A percentile compares a stretch with the other conserved stretches of the same genome.
Evolutionary conservation across 2,888 invertebrate genomes (phyloP).

Genomic region (Hirtodrosophila cameraria): DNA sequence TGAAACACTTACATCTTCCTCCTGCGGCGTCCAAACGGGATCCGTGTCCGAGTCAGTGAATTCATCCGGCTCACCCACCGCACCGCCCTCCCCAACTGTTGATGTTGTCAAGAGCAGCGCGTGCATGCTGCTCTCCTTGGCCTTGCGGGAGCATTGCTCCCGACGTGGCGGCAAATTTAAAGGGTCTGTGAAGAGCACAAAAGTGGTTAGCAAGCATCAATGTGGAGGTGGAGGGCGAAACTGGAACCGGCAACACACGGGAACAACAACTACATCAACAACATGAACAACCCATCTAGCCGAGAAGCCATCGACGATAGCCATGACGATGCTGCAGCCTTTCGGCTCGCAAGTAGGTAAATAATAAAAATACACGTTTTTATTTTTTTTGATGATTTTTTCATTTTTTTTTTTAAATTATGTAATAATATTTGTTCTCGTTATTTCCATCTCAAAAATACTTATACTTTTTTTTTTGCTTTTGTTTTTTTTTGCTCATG

Average conservation of each 20-base stretch:
- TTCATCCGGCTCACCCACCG: slow-evolving; percentile 86
- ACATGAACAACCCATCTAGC: slow-evolving; percentile 53
- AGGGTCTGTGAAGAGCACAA: slow-evolving; percentile 83
- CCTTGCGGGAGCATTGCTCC: slow-evolving; percentile 87
- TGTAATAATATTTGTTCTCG: slow-evolving; percentile 75
- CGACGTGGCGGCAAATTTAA: slow-evolving; percentile 86
- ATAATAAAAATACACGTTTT: slow-evolving; percentile 79
- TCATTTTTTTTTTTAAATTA: slow-evolving; percentile 72
- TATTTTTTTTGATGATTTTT: slow-evolving; percentile 64
- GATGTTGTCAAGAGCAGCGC: slow-evolving; percentile 84
- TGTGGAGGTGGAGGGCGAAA: slow-evolving; percentile 28
- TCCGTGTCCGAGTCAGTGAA: slow-evolving; percentile 88
- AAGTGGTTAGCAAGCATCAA: slow-evolving; percentile 59
- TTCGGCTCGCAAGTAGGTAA: slow-evolving; percentile 51
- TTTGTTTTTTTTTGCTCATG: slow-evolving; percentile 49
- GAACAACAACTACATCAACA: slow-evolving; percentile 55
- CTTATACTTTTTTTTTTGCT: slow-evolving; percentile 64
- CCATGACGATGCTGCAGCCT: slow-evolving; percentile 25
- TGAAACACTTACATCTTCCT: slow-evolving; percentile 84
- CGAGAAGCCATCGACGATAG: slow-evolving; percentile 33
- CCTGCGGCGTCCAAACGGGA: slow-evolving; percentile 90
- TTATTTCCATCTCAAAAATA: slow-evolving; percentile 80
- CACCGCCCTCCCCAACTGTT: slow-evolving; percentile 61
- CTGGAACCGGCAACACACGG: slow-evolving; percentile 6
- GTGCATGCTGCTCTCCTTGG: slow-evolving; percentile 87